Base-by-base conservation (phyloP, 2,888 invertebrate species). In the Taenaris catops region DNA sequence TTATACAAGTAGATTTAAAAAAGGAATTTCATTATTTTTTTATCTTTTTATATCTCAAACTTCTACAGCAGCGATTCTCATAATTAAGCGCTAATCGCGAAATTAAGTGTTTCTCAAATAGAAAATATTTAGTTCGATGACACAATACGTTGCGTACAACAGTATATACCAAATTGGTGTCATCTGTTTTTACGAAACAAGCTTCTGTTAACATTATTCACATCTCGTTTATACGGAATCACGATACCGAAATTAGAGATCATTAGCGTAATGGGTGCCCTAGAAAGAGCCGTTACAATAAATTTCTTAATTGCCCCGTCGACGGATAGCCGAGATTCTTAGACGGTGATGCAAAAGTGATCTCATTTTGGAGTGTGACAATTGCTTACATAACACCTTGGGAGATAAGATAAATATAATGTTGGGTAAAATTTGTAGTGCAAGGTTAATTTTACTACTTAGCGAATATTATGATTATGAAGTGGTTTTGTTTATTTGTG, bases 261-360 rank as follows among this genome's bases (percentile, higher is more conserved):
- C 74, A 72, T 80, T 79, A 80, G 63, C 45, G 55, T 73, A 79
- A 81, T 76, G 68, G 69, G 41, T 56, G 76, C 54, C 65, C 81
- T 68, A 76, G 67, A 75, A 75, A 69, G 53, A 63, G 65, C 63
- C 63, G 65, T 74, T 66, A 73, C 64, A 70, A 76, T 76, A 75
- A 76, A 83, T 83, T 75, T 75, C 74, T 80, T 84, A 83, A 83
- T 81, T 79, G 78, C 65, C 59, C 50, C 50, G 60, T 63, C 65
- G 65, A 64, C 53, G 53, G 58, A 64, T 55, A 46, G 65, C 64
- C 48, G 72, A 76, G 74, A 83, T 83, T 83, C 76, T 60, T 71
- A 48, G 58, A 58, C 64, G 63, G 55, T 80, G 83, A 81, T 74
- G 80, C 69, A 69, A 76, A 74, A 66, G 63, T 74, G 72, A 76